Evolutionary conservation across 1,140 invertebrate genomes (phyloP), one percentile per base, ranked within the genome.

Genomic region (Cephus cinctus): DNA sequence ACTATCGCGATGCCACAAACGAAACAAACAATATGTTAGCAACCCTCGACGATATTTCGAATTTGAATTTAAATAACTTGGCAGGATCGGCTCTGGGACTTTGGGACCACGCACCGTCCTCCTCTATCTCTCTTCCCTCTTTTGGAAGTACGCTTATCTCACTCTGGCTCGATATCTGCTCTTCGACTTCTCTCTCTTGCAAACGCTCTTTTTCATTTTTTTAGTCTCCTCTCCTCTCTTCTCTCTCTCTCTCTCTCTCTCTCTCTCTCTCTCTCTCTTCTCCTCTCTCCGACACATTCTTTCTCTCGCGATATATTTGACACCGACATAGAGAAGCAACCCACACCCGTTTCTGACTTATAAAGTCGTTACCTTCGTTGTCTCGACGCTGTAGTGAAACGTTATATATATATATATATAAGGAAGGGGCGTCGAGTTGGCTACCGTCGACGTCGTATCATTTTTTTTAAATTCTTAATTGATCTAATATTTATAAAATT

Each of bases 41-140:
- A 67, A 73, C 73, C 74, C 74, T 70, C 73, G 66, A 66, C 71
- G 71, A 75, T 76, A 76, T 76, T 76, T 74, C 73, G 73, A 76
- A 75, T 76, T 76, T 75, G 74, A 76, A 76, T 76, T 76, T 76
- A 76, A 76, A 76, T 76, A 76, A 76, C 74, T 75, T 75, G 72
- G 74, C 66, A 75, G 72, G 71, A 76, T 76, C 74, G 73, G 73
- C 74, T 75, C 61, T 58, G 74, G 74, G 73, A 75, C 74, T 76
- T 45, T 71, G 74, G 74, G 74, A 76, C 72, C 51, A 65, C 57
- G 61, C 61, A 64, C 15, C 56, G 48, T 50, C 51, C 58, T n/a
- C n/a, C n/a, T n/a, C n/a, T n/a, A 49, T 47, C 42, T 53, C 52
- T 61, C 43, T 47, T 46, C 51, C 39, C 46, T 35, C 47, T 30